Evolutionary conservation across 2,797 vertebrate species (phyloP).

Genomic region (Sebastes miniatus): DNA sequence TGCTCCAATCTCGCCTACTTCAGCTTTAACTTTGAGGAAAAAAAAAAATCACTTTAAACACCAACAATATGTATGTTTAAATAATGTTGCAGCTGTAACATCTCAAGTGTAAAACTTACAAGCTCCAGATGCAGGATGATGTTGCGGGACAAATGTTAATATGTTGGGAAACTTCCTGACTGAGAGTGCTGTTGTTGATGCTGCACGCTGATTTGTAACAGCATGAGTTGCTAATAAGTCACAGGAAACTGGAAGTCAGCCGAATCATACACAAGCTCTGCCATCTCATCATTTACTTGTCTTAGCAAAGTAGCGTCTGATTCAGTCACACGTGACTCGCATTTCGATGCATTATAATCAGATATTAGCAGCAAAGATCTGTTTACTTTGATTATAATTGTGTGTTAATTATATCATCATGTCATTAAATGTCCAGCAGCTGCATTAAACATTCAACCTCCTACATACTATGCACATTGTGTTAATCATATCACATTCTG

Average conservation of each 20-base stretch:
- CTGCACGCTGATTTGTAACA: not conserved
- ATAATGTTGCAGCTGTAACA: not conserved
- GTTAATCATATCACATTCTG: constrained; percentile 1
- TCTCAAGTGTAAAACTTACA: not conserved
- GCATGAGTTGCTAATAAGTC: not conserved
- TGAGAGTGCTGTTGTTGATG: not conserved
- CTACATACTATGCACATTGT: not conserved
- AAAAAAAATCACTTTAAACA: not conserved
- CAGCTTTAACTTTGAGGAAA: not conserved
- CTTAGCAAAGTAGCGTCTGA: not conserved
- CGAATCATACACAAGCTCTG: not conserved
- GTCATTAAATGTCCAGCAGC: not conserved
- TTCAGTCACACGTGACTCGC: not conserved
- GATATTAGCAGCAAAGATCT: not conserved
- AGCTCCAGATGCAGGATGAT: not conserved
- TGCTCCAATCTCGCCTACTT: no score
- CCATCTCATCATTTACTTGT: not conserved
- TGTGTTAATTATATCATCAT: not conserved
- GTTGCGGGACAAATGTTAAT: not conserved
- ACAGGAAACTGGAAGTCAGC: not conserved
- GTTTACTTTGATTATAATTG: not conserved
- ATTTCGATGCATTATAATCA: not conserved
- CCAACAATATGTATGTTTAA: not conserved
- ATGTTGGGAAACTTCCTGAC: not conserved
- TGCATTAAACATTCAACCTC: not conserved